Percentiles rank a stretch among this genome's conserved stretches.
Evolutionary conservation across 1,140 invertebrate genomes (phyloP).

Genomic region (Brachionus manjavacas): DNA sequence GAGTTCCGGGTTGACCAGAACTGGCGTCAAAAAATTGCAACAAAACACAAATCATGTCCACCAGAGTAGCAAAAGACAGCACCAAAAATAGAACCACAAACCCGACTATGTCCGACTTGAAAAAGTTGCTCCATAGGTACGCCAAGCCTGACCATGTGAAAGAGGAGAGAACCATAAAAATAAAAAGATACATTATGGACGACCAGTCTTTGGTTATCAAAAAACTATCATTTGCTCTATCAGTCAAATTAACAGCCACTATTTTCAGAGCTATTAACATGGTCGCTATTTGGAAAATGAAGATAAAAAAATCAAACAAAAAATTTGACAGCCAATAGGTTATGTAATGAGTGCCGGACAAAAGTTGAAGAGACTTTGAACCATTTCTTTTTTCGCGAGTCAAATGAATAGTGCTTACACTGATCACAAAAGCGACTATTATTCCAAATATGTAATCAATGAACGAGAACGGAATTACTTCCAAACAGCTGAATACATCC

Average conservation of each 20-base stretch:
- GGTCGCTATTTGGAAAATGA: neutral
- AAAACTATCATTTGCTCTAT: slow-evolving; percentile 5
- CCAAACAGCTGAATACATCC: slow-evolving; percentile 14
- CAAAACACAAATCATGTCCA: slow-evolving; percentile 37
- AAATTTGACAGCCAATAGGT: slow-evolving; percentile 33
- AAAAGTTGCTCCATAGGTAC: slow-evolving; percentile 23
- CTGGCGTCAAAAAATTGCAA: neutral
- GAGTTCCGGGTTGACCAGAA: neutral
- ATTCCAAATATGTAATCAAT: slow-evolving; percentile 13
- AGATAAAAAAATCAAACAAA: slow-evolving; percentile 25
- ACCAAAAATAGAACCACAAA: slow-evolving; percentile 36
- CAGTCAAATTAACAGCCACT: neutral
- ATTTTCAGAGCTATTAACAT: slow-evolving; percentile 17
- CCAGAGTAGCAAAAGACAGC: slow-evolving; percentile 9
- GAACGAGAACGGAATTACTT: slow-evolving; percentile 32
- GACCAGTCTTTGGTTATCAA: neutral
- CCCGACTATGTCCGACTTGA: slow-evolving; percentile 23
- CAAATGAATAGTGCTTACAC: neutral
- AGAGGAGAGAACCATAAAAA: slow-evolving; percentile 17
- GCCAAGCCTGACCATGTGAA: neutral
- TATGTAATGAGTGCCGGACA: neutral
- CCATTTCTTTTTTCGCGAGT: neutral
- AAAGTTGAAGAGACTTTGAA: slow-evolving; percentile 27
- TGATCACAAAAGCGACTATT: slow-evolving; percentile 11
- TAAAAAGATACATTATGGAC: slow-evolving; percentile 3